Conservation (phyloP, 2,797 vertebrate species). For the Siniperca obscura region DNA sequence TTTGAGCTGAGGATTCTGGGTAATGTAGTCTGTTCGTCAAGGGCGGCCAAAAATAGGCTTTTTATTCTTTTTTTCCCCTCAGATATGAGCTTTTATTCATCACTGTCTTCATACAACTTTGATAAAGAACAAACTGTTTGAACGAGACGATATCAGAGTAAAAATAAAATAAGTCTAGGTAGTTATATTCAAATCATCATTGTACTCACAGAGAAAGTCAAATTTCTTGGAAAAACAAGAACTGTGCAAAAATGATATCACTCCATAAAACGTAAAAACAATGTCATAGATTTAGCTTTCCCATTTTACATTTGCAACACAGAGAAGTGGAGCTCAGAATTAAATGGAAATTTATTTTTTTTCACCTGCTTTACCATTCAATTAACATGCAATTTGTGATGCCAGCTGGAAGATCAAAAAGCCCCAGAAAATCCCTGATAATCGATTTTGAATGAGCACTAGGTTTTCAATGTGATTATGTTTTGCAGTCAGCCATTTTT, state of each 20-base stretch:
- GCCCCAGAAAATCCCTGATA: neutral
- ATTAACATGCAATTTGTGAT: neutral
- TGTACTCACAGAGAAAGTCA: neutral
- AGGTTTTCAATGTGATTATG: neutral
- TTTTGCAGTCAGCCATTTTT: slow-evolving; percentile 31
- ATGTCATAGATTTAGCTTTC: neutral
- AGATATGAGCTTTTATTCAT: slow-evolving; percentile 16
- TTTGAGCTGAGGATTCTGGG: slow-evolving; percentile 75
- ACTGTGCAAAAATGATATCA: neutral
- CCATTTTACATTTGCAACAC: slow-evolving; percentile 6
- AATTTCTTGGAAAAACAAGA: neutral
- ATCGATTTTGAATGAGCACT: neutral
- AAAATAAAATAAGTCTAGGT: no score
- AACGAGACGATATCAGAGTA: neutral
- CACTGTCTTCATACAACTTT: neutral
- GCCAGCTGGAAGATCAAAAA: neutral
- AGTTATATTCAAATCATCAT: neutral
- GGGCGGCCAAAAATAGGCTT: rapidly evolving
- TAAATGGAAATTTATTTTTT: neutral
- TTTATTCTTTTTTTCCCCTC: no score
- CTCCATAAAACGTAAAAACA: slow-evolving; percentile 6
- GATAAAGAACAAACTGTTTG: neutral
- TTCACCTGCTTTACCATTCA: neutral
- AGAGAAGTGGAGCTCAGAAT: neutral
- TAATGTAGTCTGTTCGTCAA: slow-evolving; percentile 60